phyloP scores from a whole-genome alignment of 2,113 vertebrate genomes.

The Malurus melanocephalus region DNA sequence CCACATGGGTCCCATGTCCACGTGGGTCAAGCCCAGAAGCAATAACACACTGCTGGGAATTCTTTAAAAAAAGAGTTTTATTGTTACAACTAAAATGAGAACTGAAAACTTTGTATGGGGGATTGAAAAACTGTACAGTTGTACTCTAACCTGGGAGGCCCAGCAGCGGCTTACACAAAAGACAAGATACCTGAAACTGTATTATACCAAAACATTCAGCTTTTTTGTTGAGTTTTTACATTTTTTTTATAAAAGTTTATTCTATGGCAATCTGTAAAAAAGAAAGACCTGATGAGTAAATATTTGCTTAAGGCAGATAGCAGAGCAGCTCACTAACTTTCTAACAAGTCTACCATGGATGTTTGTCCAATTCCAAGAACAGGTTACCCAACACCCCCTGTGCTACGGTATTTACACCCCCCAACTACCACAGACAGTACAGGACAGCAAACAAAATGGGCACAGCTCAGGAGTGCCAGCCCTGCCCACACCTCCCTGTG shows the following conservation, averaged over 20 bases:
- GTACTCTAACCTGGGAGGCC: constrained; percentile 69
- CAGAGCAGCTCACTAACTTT: constrained; percentile 75
- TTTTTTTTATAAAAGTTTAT: constrained; percentile 68
- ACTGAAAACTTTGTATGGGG: constrained; percentile 71
- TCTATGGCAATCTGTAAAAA: constrained; percentile 76
- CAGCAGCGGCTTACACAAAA: constrained; percentile 70
- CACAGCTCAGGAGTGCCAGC: constrained; percentile 28
- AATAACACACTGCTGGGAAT: not conserved
- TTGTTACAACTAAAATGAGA: constrained; percentile 79
- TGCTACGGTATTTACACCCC: constrained; percentile 72
- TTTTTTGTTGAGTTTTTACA: constrained; percentile 35
- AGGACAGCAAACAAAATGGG: constrained; percentile 54
- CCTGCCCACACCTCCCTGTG: constrained; percentile 32
- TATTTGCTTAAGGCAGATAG: constrained; percentile 81
- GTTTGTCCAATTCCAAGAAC: constrained; percentile 56
- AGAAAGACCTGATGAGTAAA: constrained; percentile 74
- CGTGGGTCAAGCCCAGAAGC: not conserved
- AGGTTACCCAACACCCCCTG: constrained; percentile 64
- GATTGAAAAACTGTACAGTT: constrained; percentile 73
- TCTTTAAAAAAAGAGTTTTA: constrained; percentile 78
- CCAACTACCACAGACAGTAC: constrained; percentile 64
- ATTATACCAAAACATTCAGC: constrained; percentile 70
- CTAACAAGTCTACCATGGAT: constrained; percentile 64
- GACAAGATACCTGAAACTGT: constrained; percentile 69
- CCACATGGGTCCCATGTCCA: too few relatives aligned